These are phyloP conservation scores for Corythornis cristatus DNA, from an alignment of 2,113 vertebrate species.

Conservation along the genomic window DNA sequence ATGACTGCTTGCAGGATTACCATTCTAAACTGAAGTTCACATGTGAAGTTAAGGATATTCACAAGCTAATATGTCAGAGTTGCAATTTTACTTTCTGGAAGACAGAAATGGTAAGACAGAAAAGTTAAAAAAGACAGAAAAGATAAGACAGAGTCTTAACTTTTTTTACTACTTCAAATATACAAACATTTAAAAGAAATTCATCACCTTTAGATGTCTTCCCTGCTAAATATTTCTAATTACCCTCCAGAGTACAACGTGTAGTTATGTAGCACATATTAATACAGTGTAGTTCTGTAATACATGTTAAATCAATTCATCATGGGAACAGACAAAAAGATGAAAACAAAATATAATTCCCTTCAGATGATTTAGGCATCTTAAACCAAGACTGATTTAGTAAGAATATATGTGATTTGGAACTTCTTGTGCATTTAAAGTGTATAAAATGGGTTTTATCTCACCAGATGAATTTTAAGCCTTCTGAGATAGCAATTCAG, in stretches of 20 bases:
- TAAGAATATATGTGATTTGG: not conserved
- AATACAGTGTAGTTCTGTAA: not conserved
- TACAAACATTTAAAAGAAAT: not conserved
- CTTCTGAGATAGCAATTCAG: not conserved
- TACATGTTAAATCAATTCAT: not conserved
- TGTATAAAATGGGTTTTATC: not conserved
- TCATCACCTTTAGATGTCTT: not conserved
- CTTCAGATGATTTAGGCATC: not conserved
- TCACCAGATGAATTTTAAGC: not conserved
- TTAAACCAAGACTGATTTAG: not conserved
- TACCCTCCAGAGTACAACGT: not conserved
- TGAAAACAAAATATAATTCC: rapidly evolving
- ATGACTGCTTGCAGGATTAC: not conserved
- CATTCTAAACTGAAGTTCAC: not conserved
- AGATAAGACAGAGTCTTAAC: not conserved
- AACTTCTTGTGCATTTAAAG: not conserved
- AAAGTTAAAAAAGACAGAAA: too few species aligned
- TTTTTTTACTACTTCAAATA: not conserved
- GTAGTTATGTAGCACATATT: rapidly evolving
- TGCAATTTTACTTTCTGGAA: not conserved
- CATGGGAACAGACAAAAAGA: not conserved
- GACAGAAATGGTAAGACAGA: not conserved
- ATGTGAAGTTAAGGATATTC: not conserved
- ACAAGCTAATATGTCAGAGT: not conserved
- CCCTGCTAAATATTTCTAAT: not conserved